A percentile compares a stretch with the other conserved stretches of the same genome.
Conservation (phyloP, 2,797 vertebrate species). For the Pangasius krempfi region DNA sequence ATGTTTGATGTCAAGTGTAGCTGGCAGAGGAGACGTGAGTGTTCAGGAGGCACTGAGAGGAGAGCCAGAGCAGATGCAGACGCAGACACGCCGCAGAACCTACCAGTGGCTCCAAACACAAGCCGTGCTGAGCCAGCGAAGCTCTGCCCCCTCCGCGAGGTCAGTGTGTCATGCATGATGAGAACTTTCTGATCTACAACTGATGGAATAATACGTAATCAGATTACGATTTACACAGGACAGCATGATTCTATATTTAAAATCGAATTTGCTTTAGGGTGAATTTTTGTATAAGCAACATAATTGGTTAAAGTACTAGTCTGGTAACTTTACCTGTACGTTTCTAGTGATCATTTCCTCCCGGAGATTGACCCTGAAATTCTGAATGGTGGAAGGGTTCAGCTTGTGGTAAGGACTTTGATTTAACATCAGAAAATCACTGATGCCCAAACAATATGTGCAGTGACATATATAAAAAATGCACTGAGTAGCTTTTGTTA, state of each 20-base stretch:
- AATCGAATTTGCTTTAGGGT: slow-evolving; percentile 13
- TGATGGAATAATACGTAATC: slow-evolving; percentile 8
- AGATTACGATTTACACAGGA: slow-evolving; percentile 2
- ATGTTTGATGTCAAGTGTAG: slow-evolving; percentile 64
- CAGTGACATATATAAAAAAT: slow-evolving; percentile 6
- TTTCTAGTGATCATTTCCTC: slow-evolving; percentile 77
- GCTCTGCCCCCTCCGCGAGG: slow-evolving; percentile 69
- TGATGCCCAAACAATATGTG: slow-evolving; percentile 53
- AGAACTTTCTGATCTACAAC: not conserved
- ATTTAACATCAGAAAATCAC: not conserved
- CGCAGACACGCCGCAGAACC: slow-evolving; percentile 47
- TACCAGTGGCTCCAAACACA: slow-evolving; percentile 75
- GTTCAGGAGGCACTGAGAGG: slow-evolving; percentile 34
- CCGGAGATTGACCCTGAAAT: slow-evolving; percentile 82
- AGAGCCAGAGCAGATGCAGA: slow-evolving; percentile 25
- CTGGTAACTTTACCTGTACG: slow-evolving; percentile 35
- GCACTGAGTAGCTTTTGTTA: not conserved
- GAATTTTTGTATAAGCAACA: slow-evolving; percentile 1
- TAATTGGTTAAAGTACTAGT: slow-evolving; percentile 10
- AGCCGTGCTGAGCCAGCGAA: slow-evolving; percentile 65
- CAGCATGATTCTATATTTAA: slow-evolving; percentile 4
- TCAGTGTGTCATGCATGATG: slow-evolving; percentile 67
- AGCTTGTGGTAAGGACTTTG: slow-evolving; percentile 79
- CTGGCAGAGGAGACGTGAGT: slow-evolving; percentile 31
- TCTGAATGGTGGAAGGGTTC: slow-evolving; percentile 81